Conservation (phyloP, 2,113 vertebrate species). For the Procavia capensis region DNA sequence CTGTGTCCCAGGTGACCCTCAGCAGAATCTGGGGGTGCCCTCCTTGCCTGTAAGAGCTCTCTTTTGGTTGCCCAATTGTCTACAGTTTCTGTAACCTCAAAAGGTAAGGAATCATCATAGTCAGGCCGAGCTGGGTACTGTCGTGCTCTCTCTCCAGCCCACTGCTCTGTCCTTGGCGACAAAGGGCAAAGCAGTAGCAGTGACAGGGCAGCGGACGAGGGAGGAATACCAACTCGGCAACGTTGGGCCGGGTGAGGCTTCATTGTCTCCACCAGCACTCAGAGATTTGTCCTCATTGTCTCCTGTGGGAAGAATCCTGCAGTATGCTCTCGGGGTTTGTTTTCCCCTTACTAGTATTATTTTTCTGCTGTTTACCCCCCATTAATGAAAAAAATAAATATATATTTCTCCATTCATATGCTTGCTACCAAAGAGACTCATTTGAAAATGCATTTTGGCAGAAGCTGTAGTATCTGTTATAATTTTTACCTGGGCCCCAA, state of each 20-base stretch:
- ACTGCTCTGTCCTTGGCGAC: neutral
- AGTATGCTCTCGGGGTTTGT: slow-evolving; percentile 60
- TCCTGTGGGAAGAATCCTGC: slow-evolving; percentile 67
- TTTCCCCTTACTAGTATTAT: slow-evolving; percentile 43
- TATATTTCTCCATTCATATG: slow-evolving; percentile 73
- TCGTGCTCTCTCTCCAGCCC: neutral
- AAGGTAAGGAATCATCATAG: too few species aligned
- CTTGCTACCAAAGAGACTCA: slow-evolving; percentile 77
- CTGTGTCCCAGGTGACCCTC: neutral
- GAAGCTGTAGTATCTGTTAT: slow-evolving; percentile 79
- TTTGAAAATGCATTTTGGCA: slow-evolving; percentile 80
- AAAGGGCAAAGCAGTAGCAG: neutral
- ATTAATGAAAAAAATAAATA: neutral
- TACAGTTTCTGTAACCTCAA: fast-evolving
- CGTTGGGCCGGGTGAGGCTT: slow-evolving; percentile 39
- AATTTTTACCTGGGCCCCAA: slow-evolving; percentile 80
- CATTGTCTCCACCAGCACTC: slow-evolving; percentile 69
- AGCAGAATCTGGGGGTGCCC: neutral
- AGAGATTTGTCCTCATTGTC: slow-evolving; percentile 58
- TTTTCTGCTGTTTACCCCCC: slow-evolving; percentile 81
- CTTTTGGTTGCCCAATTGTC: neutral
- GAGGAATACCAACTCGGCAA: slow-evolving; percentile 48
- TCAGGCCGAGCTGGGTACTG: fast-evolving
- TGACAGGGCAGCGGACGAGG: neutral
- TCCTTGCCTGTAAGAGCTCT: fast-evolving